These are phyloP conservation scores for Eucriotettix oculatus DNA, from an alignment of 2,888 invertebrate species.

Conservation along the genomic window DNA sequence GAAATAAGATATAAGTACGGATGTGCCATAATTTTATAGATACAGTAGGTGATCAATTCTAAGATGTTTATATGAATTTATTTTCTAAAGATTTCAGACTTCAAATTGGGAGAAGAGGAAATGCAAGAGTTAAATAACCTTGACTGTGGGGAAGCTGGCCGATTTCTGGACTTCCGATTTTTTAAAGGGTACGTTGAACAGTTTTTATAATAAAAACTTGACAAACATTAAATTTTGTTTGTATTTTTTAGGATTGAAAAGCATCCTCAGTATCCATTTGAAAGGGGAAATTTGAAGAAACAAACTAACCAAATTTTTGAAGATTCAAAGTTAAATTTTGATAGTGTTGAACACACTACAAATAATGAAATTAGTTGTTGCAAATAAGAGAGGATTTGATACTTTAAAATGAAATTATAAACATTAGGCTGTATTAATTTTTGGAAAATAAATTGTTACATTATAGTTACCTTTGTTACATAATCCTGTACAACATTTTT, in stretches of 20 bases:
- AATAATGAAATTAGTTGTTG: too few relatives aligned
- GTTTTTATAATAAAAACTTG: not conserved
- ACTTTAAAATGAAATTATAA: too few relatives aligned
- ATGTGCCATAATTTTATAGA: too few relatives aligned
- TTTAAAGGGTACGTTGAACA: conserved; percentile 38
- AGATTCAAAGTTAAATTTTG: too few relatives aligned
- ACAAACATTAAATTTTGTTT: not conserved
- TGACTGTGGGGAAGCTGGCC: conserved; percentile 44
- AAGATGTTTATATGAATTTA: too few relatives aligned
- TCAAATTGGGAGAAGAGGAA: conserved; percentile 44
- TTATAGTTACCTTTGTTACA: conserved; percentile 29
- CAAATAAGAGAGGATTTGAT: too few relatives aligned
- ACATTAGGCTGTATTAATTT: too few relatives aligned
- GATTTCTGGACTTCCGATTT: conserved; percentile 54
- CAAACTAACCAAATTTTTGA: not conserved
- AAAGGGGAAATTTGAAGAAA: not conserved
- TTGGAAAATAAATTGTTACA: too few relatives aligned
- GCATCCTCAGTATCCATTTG: conserved; percentile 56
- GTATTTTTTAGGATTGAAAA: conserved; percentile 27
- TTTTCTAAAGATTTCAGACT: conserved; percentile 39
- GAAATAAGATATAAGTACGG: too few relatives aligned
- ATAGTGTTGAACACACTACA: too few relatives aligned
- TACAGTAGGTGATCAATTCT: too few relatives aligned
- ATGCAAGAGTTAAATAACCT: conserved; percentile 39
- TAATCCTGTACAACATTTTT: conserved; percentile 88